A percentile compares a stretch with the other conserved stretches of the same genome.
Conservation (phyloP, 2,888 invertebrate genomes). For the Perithous albicinctus region DNA sequence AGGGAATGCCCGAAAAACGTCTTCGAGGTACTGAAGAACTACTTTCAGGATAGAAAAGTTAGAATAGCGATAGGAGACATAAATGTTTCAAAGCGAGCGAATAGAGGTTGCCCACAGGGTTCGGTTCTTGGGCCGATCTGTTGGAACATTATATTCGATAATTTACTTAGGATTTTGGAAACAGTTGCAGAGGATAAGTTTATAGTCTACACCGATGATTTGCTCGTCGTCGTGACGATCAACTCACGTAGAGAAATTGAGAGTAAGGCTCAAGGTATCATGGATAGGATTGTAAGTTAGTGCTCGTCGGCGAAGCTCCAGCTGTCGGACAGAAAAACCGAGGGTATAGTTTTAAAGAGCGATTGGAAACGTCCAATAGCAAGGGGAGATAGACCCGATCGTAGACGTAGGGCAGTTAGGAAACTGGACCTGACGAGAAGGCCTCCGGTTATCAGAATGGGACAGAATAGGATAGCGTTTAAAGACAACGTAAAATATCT, state of each 20-base stretch:
- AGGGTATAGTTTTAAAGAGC: conserved; percentile 34
- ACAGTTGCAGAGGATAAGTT: background rate
- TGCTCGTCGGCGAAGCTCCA: background rate
- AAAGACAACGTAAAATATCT: background rate
- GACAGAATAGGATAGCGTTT: background rate
- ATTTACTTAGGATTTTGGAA: background rate
- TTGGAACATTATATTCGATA: no score
- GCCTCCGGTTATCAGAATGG: conserved; percentile 20
- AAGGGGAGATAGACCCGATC: conserved; percentile 28
- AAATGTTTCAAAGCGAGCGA: background rate
- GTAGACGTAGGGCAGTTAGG: background rate
- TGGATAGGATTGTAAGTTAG: background rate
- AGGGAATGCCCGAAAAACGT: no score
- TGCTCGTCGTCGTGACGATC: background rate
- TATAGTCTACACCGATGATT: background rate
- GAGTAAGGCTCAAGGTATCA: background rate
- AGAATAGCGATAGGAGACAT: background rate
- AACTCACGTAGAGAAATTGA: conserved; percentile 7
- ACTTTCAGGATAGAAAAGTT: background rate
- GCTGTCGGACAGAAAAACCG: background rate
- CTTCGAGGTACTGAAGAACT: background rate
- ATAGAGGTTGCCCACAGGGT: background rate
- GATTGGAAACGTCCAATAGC: no score
- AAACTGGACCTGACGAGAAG: conserved; percentile 5
- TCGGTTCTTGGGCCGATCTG: no score